Evolutionary conservation across 2,888 invertebrate species (phyloP).

Genomic region (Oscheius sp.): DNA sequence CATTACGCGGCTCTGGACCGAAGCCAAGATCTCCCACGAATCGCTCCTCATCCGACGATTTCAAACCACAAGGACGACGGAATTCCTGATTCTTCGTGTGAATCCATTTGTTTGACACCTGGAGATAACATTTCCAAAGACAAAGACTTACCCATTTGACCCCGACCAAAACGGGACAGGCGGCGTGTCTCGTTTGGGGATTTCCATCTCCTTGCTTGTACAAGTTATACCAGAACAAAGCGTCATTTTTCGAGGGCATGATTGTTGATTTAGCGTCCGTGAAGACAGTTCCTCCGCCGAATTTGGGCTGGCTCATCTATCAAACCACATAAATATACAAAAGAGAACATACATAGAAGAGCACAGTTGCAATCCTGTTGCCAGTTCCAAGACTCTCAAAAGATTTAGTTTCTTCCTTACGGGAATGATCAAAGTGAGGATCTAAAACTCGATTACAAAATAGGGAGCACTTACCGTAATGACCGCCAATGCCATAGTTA

Average conservation of each 20-base stretch:
- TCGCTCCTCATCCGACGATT: slow-evolving; percentile 57
- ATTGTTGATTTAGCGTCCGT: slow-evolving; percentile 85
- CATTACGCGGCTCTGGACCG: slow-evolving; percentile 53
- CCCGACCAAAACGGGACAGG: slow-evolving; percentile 94
- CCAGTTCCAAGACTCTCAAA: slow-evolving; percentile 77
- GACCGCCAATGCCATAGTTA: slow-evolving; percentile 77
- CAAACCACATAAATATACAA: no score
- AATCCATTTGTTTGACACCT: slow-evolving; percentile 89
- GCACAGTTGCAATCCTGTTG: slow-evolving; percentile 93
- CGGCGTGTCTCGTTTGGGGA: slow-evolving; percentile 88
- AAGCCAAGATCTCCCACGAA: slow-evolving; percentile 59
- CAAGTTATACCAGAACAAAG: slow-evolving; percentile 94
- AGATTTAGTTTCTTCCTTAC: slow-evolving; percentile 73
- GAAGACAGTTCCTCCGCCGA: slow-evolving; percentile 98
- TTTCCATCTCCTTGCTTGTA: slow-evolving; percentile 90
- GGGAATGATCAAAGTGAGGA: slow-evolving; percentile 84
- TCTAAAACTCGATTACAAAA: no score
- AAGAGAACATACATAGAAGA: slow-evolving; percentile 88
- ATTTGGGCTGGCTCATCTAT: slow-evolving; percentile 97
- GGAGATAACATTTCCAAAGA: not conserved
- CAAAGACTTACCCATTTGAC: slow-evolving; percentile 77
- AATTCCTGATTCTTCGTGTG: slow-evolving; percentile 80
- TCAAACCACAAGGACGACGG: slow-evolving; percentile 74
- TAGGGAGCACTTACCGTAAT: no score
- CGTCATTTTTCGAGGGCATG: slow-evolving; percentile 88